Conservation (phyloP, 1,140 invertebrate genomes). For the Hycleus phaleratus region DNA sequence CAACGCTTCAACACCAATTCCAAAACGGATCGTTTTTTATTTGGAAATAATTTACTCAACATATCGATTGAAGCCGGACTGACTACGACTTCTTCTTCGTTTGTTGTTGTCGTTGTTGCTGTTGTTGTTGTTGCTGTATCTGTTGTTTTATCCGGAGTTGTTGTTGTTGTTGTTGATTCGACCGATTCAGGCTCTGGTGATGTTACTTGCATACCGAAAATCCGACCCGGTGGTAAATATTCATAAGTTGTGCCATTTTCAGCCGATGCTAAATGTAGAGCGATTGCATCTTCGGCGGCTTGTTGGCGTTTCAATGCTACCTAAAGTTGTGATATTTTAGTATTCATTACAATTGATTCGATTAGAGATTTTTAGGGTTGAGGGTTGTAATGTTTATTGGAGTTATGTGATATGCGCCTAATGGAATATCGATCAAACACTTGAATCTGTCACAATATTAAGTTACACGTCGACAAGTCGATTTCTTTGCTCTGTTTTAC, state of each 20-base stretch:
- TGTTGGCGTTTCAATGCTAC: conserved; percentile 96
- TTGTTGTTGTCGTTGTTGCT: neutral
- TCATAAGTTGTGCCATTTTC: conserved; percentile 75
- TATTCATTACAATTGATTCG: conserved; percentile 6
- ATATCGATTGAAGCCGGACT: conserved; percentile 71
- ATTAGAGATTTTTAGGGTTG: conserved; percentile 25
- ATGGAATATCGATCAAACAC: conserved; percentile 39
- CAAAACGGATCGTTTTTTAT: conserved; percentile 76
- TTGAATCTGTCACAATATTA: conserved; percentile 26
- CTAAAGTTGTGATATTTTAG: conserved; percentile 42
- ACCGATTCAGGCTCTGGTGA: conserved; percentile 37
- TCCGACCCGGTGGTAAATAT: conserved; percentile 81
- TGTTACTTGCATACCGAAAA: conserved; percentile 76
- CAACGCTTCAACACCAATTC: conserved; percentile 54
- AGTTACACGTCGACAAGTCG: conserved; percentile 14
- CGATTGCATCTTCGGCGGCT: conserved; percentile 94
- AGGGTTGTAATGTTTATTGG: conserved; percentile 23
- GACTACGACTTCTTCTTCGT: conserved; percentile 35
- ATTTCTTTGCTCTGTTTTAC: too few relatives aligned
- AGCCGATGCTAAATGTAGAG: conserved; percentile 82
- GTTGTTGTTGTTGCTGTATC: neutral
- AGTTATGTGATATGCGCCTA: conserved; percentile 35
- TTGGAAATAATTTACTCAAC: conserved; percentile 76
- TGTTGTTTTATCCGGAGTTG: conserved; percentile 5
- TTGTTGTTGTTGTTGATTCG: conserved; percentile 7